Evolutionary conservation across 2,113 vertebrate species (phyloP).

Genomic region (Bombycilla garrulus): DNA sequence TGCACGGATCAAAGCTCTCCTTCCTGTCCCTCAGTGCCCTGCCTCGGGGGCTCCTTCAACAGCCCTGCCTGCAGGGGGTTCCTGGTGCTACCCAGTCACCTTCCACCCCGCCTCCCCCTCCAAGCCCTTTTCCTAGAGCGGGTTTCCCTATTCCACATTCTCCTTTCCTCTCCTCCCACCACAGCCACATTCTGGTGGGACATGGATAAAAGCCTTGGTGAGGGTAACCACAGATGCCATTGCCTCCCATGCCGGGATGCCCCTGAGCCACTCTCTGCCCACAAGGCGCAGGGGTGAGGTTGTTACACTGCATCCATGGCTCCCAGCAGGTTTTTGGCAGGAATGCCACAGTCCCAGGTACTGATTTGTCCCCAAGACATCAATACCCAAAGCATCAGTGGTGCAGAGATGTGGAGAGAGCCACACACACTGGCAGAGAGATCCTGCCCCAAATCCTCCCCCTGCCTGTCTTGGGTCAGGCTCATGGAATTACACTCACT

Average conservation of each 20-base stretch:
- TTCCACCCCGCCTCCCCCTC: rapidly evolving
- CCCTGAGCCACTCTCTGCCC: background rate
- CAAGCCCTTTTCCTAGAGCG: background rate
- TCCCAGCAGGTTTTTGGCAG: background rate
- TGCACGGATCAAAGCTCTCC: background rate
- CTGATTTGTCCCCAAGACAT: background rate
- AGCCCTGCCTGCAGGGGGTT: background rate
- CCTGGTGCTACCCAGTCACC: background rate
- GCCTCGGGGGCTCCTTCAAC: background rate
- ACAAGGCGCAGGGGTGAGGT: background rate
- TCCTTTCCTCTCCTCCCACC: background rate
- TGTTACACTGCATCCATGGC: background rate
- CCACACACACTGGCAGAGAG: background rate
- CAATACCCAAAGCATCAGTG: background rate
- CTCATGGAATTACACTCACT: background rate
- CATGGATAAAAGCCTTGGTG: background rate
- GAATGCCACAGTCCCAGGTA: background rate
- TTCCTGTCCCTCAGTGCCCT: background rate
- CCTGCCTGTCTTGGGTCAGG: background rate
- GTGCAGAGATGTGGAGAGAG: background rate
- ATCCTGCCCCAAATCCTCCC: background rate
- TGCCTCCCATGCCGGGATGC: rapidly evolving
- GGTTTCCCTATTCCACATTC: background rate
- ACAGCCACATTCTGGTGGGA: background rate
- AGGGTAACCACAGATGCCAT: background rate